These are phyloP conservation scores for Trachurus trachurus DNA, from an alignment of 2,797 vertebrate species.

Conservation along the genomic window DNA sequence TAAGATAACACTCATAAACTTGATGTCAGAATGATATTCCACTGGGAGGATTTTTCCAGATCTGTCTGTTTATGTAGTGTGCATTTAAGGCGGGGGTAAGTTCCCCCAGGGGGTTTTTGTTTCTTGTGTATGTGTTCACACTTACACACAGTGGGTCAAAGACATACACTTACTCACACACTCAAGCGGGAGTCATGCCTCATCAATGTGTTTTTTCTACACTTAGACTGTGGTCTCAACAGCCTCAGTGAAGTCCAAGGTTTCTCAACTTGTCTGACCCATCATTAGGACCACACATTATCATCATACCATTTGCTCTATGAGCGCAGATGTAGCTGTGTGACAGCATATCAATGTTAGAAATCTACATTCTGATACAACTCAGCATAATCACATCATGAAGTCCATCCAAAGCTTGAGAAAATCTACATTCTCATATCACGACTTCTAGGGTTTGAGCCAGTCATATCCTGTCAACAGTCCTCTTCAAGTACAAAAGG, in stretches of 20 bases:
- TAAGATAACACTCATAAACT: slow-evolving; percentile 67
- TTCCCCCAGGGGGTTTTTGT: slow-evolving; percentile 17
- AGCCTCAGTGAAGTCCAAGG: not conserved
- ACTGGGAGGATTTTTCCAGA: slow-evolving; percentile 69
- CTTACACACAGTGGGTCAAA: not conserved
- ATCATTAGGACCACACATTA: slow-evolving; percentile 14
- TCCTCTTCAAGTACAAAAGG: not conserved
- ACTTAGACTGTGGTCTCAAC: slow-evolving; percentile 16
- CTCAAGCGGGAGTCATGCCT: slow-evolving; percentile 19
- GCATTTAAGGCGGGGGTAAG: slow-evolving; percentile 25
- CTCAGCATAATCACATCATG: not conserved
- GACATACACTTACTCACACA: slow-evolving; percentile 6
- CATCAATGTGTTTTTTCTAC: slow-evolving; percentile 30
- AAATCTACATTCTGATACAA: not conserved
- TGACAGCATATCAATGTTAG: not conserved
- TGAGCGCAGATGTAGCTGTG: not conserved
- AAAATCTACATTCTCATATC: not conserved
- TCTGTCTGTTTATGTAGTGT: slow-evolving; percentile 67
- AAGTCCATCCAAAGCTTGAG: not conserved
- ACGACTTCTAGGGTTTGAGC: not conserved
- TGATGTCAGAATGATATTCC: slow-evolving; percentile 62
- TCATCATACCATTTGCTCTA: not conserved
- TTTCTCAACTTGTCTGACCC: slow-evolving; percentile 22
- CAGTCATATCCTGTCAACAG: slow-evolving; percentile 1
- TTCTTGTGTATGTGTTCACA: slow-evolving; percentile 31